Evolutionary conservation across 1,140 invertebrate species (phyloP).

Genomic region (Acromyrmex heyeri): DNA sequence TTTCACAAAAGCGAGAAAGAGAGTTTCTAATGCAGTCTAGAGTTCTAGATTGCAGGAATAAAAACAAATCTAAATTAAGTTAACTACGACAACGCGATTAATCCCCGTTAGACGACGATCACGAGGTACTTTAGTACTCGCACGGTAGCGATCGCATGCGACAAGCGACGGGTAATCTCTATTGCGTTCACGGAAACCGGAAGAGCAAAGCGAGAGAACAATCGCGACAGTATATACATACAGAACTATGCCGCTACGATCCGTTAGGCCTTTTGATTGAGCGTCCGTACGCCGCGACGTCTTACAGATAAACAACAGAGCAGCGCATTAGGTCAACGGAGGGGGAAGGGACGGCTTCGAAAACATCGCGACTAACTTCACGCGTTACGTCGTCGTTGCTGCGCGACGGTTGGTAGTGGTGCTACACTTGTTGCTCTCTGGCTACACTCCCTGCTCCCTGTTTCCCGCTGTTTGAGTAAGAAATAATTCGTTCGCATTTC

Average conservation of each 20-base stretch:
- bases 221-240: neutral
- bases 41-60: too few relatives aligned
- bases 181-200: neutral
- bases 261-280: too few relatives aligned
- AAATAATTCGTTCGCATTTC: neutral
- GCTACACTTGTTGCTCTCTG: conserved; percentile 24
- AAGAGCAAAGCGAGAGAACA: neutral
- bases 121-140: neutral
- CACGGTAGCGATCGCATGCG: neutral
- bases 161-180: too few relatives aligned
- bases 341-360: neutral
- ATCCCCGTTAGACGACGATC: neutral
- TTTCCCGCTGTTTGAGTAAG: neutral
- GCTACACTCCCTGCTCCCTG: neutral
- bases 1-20: too few relatives aligned
- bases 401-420: neutral
- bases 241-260: too few relatives aligned
- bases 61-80: too few relatives aligned
- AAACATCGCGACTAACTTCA: neutral
- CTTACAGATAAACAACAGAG: too few relatives aligned
- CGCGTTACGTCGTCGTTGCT: neutral
- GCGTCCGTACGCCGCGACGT: neutral
- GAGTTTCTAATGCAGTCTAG: too few relatives aligned
- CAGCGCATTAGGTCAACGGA: neutral
- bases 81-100: too few relatives aligned